These are phyloP conservation scores for Lepilemur ruficaudatus DNA, from an alignment of 2,797 vertebrate species.

Conservation along the genomic window DNA sequence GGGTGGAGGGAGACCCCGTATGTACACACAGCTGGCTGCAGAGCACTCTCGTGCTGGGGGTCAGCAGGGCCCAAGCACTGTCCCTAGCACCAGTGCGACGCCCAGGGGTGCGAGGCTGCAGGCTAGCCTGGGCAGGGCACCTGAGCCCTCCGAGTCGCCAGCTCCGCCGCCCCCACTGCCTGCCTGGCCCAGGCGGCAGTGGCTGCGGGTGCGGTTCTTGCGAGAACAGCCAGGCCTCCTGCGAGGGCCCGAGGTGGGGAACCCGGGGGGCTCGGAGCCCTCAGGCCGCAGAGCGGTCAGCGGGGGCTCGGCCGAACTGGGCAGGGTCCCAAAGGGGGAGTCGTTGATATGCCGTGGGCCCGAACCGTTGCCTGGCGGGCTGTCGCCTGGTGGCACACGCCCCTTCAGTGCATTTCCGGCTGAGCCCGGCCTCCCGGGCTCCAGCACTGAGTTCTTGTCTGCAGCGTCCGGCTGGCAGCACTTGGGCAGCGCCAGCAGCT, in stretches of 20 bases:
- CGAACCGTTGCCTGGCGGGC: slow-evolving; percentile 90
- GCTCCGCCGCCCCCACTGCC: slow-evolving; percentile 80
- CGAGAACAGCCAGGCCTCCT: slow-evolving; percentile 97
- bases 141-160: slow-evolving; percentile 78
- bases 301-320: slow-evolving; percentile 92
- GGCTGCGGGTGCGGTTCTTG: slow-evolving; percentile 95
- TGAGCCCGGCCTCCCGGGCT: slow-evolving; percentile 81
- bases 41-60: neutral
- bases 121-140: slow-evolving; percentile 74
- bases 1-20: slow-evolving; percentile 55
- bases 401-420: slow-evolving; percentile 86
- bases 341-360: slow-evolving; percentile 94
- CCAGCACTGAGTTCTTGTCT: slow-evolving; percentile 95
- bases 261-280: slow-evolving; percentile 91
- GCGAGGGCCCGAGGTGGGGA: slow-evolving; percentile 93
- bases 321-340: slow-evolving; percentile 94
- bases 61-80: slow-evolving; percentile 59
- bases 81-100: slow-evolving; percentile 60
- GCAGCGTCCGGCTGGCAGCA: slow-evolving; percentile 94
- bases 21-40: slow-evolving; percentile 69
- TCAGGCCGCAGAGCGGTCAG: slow-evolving; percentile 92
- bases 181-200: slow-evolving; percentile 92
- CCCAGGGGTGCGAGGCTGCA: slow-evolving; percentile 47
- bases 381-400: slow-evolving; percentile 88
- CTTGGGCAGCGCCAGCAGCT: slow-evolving; percentile 80